These are phyloP conservation scores for Centropristis striata DNA, from an alignment of 2,113 vertebrate species.

Conservation along the genomic window DNA sequence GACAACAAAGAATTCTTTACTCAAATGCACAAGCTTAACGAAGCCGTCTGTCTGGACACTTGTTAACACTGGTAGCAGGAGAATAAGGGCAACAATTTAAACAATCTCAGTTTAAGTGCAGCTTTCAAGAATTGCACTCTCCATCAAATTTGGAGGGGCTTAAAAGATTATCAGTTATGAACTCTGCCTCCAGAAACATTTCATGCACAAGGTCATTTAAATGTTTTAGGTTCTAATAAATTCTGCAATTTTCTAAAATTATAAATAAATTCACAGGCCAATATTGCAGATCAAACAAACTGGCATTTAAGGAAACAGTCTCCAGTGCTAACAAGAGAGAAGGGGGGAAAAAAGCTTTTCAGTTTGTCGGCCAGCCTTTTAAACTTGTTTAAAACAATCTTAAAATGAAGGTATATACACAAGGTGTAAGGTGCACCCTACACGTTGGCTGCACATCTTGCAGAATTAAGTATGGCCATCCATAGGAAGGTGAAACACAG, in stretches of 20 bases:
- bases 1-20: conserved; percentile 69
- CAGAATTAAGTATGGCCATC: conserved; percentile 75
- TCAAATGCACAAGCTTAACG: conserved; percentile 66
- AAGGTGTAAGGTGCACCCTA: conserved; percentile 78
- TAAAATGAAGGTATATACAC: conserved; percentile 90
- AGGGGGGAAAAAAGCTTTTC: conserved; percentile 43
- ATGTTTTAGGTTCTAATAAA: conserved; percentile 57
- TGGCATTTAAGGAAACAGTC: conserved; percentile 59
- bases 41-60: conserved; percentile 67
- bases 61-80: conserved; percentile 78
- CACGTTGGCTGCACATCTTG: conserved; percentile 68
- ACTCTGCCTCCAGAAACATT: conserved; percentile 59
- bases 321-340: conserved; percentile 80
- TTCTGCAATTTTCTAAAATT: conserved; percentile 70
- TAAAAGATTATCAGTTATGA: conserved; percentile 40
- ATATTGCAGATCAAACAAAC: conserved; percentile 71
- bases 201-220: conserved; percentile 50
- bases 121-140: conserved; percentile 59
- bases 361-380: conserved; percentile 80
- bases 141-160: conserved; percentile 59
- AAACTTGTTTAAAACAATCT: conserved; percentile 88
- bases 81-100: conserved; percentile 57
- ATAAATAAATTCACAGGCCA: conserved; percentile 80
- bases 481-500: conserved; percentile 74
- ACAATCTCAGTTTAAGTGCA: conserved; percentile 57